phyloP scores from a whole-genome alignment of 2,797 vertebrate species.

The Pseudopleuronectes americanus region DNA sequence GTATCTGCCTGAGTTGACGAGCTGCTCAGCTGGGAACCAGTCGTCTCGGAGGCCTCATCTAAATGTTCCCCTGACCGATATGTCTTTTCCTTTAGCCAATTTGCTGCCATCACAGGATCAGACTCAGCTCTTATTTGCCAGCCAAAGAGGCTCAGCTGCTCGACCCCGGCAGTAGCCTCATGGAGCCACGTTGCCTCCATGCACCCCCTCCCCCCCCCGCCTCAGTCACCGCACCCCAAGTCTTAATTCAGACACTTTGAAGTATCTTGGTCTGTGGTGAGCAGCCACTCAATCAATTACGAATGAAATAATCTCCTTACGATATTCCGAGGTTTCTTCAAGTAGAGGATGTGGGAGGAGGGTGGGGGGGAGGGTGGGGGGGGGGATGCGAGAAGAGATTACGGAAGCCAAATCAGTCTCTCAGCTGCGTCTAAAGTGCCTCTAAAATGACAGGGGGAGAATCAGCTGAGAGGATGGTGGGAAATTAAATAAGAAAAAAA shows the following conservation, averaged over 20 bases:
- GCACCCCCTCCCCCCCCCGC: conserved; percentile 14
- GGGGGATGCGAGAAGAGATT: conserved; percentile 88
- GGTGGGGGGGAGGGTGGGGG: conserved; percentile 54
- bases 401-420: conserved; percentile 92
- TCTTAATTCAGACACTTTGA: conserved; percentile 90
- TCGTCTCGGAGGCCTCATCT: conserved; percentile 29
- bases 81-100: conserved; percentile 73
- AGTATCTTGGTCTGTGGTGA: conserved; percentile 91
- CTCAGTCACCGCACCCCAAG: conserved; percentile 57
- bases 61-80: conserved; percentile 61
- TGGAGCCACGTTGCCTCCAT: conserved; percentile 46
- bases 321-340: conserved; percentile 91
- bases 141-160: conserved; percentile 74
- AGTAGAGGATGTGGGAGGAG: conserved; percentile 71
- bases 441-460: conserved; percentile 95
- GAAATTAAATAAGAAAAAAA: conserved; percentile 86
- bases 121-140: conserved; percentile 73
- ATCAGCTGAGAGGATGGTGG: conserved; percentile 91
- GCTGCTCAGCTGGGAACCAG: conserved; percentile 33
- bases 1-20: conserved; percentile 36
- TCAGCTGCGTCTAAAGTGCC: conserved; percentile 93
- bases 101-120: conserved; percentile 74
- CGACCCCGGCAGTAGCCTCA: conserved; percentile 65
- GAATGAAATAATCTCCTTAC: conserved; percentile 97
- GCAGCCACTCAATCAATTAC: conserved; percentile 98